phyloP scores from a whole-genome alignment of 2,888 invertebrate genomes.

The Agonopterix heracliana region DNA sequence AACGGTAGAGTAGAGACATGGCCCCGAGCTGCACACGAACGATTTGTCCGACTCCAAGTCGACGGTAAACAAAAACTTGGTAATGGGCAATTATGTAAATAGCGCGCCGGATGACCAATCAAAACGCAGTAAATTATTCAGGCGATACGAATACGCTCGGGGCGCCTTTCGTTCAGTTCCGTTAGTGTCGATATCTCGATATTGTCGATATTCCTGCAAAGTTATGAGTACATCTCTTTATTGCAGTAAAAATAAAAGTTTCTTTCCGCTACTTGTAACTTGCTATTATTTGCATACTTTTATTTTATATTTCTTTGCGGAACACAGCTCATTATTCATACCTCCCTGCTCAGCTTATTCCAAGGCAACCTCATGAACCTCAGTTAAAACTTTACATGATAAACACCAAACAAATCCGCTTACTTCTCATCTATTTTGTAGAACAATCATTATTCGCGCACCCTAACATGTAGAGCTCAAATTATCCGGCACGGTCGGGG shows the following conservation, averaged over 20 bases:
- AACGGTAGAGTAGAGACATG: conserved; percentile 24
- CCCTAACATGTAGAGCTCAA: conserved; percentile 26
- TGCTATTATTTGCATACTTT: too few species aligned
- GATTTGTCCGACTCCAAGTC: conserved; percentile 37
- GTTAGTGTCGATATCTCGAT: conserved; percentile 20
- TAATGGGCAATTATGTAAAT: conserved; percentile 69
- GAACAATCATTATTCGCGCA: conserved; percentile 20
- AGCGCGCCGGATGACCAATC: conserved; percentile 56
- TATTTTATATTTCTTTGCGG: too few species aligned
- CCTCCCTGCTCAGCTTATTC: too few species aligned
- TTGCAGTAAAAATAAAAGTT: too few species aligned
- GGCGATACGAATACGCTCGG: conserved; percentile 36
- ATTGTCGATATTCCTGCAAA: conserved; percentile 11
- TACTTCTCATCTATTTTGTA: conserved; percentile 5
- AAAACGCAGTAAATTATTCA: conserved; percentile 68
- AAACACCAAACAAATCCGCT: conserved; percentile 2
- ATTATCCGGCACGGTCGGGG: conserved; percentile 33
- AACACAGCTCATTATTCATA: too few species aligned
- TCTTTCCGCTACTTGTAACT: too few species aligned
- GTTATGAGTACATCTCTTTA: conserved; percentile 5
- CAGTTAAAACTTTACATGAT: neutral
- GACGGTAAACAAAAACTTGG: conserved; percentile 63
- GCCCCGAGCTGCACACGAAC: conserved; percentile 30
- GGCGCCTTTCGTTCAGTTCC: conserved; percentile 28
- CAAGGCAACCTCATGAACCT: too few species aligned